These are phyloP conservation scores for Oceanodroma tethys DNA, from an alignment of 2,113 vertebrate species.

Conservation along the genomic window DNA sequence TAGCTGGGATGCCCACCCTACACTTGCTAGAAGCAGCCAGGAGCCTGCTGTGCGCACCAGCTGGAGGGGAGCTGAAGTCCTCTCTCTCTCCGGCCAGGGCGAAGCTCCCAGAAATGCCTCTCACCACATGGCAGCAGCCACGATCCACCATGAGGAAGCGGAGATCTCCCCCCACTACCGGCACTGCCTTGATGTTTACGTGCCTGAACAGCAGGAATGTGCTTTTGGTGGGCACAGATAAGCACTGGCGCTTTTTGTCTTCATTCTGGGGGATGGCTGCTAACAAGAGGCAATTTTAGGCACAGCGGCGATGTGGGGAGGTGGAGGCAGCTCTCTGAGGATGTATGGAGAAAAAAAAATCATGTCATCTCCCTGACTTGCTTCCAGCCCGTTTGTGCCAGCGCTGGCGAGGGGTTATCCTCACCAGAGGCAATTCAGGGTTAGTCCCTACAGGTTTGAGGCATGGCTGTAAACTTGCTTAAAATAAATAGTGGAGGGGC, in stretches of 20 bases:
- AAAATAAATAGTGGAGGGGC: not conserved
- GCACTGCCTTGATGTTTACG: fast-evolving
- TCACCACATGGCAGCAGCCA: not conserved
- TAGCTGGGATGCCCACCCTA: not conserved
- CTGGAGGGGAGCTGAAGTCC: not conserved
- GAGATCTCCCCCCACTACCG: fast-evolving
- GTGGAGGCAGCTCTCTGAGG: not conserved
- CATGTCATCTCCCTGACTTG: not conserved
- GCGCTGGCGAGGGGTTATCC: not conserved
- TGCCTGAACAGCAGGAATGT: not conserved
- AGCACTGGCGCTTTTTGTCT: not conserved
- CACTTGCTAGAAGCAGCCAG: not conserved
- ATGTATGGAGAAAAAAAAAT: not conserved
- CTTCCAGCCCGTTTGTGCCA: not conserved
- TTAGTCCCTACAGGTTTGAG: not conserved
- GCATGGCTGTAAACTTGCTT: not conserved
- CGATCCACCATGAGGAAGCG: fast-evolving
- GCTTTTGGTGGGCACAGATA: not conserved
- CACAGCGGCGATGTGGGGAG: not conserved
- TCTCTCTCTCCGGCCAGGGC: not conserved
- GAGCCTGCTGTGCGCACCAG: not conserved
- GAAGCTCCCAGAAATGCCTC: not conserved
- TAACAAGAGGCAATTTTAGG: not conserved
- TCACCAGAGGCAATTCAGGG: fast-evolving
- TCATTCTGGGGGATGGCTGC: not conserved